phyloP scores from a whole-genome alignment of 37 sponge, comb jelly and placozoan genomes.

The Beroe ovata region DNA sequence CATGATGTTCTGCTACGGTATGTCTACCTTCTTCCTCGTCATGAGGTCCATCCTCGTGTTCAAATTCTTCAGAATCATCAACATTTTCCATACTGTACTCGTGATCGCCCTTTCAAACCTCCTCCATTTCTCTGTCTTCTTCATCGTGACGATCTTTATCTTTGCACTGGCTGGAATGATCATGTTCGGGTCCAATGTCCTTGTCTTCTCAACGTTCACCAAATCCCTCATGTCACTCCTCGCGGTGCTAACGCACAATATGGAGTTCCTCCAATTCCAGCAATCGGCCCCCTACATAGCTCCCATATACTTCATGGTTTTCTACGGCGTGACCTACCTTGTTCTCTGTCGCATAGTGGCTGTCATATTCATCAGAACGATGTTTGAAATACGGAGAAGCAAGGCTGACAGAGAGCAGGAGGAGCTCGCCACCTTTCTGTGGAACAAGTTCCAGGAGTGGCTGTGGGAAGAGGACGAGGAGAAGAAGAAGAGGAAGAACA shows the following conservation, averaged over 20 bases:
- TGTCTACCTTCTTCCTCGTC: conserved; percentile 45
- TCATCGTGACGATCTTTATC: conserved; percentile 37
- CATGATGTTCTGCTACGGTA: conserved; percentile 43
- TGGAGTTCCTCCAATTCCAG: conserved; percentile 57
- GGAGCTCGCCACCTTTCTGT: neutral
- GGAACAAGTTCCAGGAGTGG: conserved; percentile 67
- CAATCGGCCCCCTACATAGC: neutral
- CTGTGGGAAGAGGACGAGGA: conserved; percentile 60
- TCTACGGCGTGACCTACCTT: conserved; percentile 44
- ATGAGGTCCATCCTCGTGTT: conserved; percentile 45
- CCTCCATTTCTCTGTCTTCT: conserved; percentile 15
- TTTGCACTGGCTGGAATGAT: conserved; percentile 54
- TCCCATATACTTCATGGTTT: conserved; percentile 47
- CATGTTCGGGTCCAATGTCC: conserved; percentile 33
- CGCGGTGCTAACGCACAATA: conserved; percentile 34
- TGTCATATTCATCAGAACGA: conserved; percentile 43
- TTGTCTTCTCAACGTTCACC: conserved; percentile 29
- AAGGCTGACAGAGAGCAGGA: conserved; percentile 23
- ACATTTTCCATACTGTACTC: conserved; percentile 39
- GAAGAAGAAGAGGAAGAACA: neutral
- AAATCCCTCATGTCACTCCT: neutral
- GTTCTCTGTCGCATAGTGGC: conserved; percentile 5
- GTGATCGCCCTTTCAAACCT: conserved; percentile 16
- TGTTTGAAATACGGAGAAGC: conserved; percentile 22
- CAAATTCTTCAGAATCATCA: conserved; percentile 57